A percentile compares a stretch with the other conserved stretches of the same genome.
Evolutionary conservation across 2,888 invertebrate species (phyloP).

Genomic region (Elaeidobius kamerunicus): DNA sequence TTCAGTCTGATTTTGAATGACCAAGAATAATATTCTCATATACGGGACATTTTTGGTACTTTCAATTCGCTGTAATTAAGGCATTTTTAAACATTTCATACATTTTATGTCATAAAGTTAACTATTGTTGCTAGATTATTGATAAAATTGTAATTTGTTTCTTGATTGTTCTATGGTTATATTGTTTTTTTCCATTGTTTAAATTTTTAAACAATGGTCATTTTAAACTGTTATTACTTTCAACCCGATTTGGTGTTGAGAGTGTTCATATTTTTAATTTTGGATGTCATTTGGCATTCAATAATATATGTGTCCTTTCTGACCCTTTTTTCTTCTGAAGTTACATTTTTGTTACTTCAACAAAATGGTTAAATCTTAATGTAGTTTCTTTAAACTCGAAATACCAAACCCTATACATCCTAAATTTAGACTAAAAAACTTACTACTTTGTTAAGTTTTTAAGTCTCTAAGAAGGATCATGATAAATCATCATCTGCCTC

Average conservation of each 20-base stretch:
- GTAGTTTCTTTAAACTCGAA: no score
- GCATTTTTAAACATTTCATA: slow-evolving; percentile 2
- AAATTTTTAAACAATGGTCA: slow-evolving; percentile 16
- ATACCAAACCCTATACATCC: no score
- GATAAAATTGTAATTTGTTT: no score
- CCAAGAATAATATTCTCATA: no score
- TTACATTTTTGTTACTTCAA: no score
- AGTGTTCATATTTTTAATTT: neutral
- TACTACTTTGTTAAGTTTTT: slow-evolving; percentile 6
- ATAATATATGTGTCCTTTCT: slow-evolving; percentile 8
- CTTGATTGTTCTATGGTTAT: slow-evolving; percentile 9
- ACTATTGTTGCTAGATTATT: slow-evolving; percentile 8
- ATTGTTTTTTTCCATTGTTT: slow-evolving; percentile 6
- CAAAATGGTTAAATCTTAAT: no score
- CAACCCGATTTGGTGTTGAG: slow-evolving; percentile 15
- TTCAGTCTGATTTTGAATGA: no score
- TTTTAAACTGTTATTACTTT: slow-evolving; percentile 8
- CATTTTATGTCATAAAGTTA: neutral
- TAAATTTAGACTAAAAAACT: slow-evolving; percentile 10
- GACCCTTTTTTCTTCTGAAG: slow-evolving; percentile 2
- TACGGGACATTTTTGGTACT: no score
- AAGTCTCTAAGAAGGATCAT: neutral
- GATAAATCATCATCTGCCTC: no score
- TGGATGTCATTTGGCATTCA: slow-evolving; percentile 11
- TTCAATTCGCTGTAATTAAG: no score